Evolutionary conservation across 2,113 vertebrate species (phyloP).

Genomic region (Xenopus laevis): DNA sequence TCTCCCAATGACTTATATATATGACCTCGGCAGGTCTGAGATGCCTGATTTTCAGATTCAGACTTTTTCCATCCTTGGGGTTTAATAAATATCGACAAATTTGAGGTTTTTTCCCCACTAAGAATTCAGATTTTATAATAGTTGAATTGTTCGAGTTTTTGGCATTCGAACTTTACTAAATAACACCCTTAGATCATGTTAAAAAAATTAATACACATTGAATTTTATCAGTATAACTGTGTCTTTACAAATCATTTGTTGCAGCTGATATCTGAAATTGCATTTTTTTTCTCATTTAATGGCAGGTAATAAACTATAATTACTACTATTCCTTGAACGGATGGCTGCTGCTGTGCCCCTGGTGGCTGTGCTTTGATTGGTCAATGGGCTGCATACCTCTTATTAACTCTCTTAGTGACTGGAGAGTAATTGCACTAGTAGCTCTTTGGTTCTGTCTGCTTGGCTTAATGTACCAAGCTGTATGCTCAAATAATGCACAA

Average conservation of each 20-base stretch:
- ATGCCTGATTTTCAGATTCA: no score
- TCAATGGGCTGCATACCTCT: conserved; percentile 98
- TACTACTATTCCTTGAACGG: conserved; percentile 97
- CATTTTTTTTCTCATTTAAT: conserved; percentile 75
- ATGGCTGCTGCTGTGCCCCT: conserved; percentile 98
- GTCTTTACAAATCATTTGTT: not conserved
- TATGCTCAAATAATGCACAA: conserved; percentile 84
- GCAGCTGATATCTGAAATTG: not conserved
- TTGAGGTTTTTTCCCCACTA: no score
- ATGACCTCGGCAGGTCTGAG: no score
- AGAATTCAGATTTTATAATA: no score
- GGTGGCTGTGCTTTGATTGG: conserved; percentile 99
- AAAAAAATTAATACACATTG: no score
- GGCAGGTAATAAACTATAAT: conserved; percentile 98
- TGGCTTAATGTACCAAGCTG: conserved; percentile 87
- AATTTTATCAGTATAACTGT: not conserved
- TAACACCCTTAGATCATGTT: no score
- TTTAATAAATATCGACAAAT: no score
- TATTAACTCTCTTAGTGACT: conserved; percentile 90
- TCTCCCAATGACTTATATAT: no score
- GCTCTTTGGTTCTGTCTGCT: conserved; percentile 91
- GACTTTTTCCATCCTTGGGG: no score
- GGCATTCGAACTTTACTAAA: no score
- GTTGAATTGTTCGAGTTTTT: no score
- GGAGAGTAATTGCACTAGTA: conserved; percentile 85